Conservation (phyloP, 1,140 invertebrate genomes). For the Lasioglossum albipes region DNA sequence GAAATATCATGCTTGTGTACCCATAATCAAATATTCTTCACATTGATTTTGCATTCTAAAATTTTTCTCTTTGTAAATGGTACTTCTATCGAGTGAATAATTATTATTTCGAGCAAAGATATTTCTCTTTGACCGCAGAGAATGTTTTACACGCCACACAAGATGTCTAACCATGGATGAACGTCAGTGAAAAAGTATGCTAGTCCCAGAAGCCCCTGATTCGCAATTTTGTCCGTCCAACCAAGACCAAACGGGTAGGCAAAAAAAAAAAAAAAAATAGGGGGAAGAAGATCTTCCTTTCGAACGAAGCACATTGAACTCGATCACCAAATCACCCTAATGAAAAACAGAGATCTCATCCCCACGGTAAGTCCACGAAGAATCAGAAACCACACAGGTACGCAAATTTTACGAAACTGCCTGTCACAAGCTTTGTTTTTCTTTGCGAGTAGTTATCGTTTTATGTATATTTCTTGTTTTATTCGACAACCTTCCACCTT, state of each 20-base stretch:
- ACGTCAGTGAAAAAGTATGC: slow-evolving; percentile 58
- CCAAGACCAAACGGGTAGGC: slow-evolving; percentile 56
- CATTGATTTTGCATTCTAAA: too few species aligned
- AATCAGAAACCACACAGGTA: slow-evolving; percentile 33
- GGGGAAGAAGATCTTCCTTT: slow-evolving; percentile 23
- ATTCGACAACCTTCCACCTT: slow-evolving; percentile 17
- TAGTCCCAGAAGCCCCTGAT: slow-evolving; percentile 69
- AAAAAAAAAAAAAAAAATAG: not conserved
- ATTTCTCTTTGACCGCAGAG: slow-evolving; percentile 31
- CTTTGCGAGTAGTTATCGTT: slow-evolving; percentile 38
- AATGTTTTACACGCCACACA: not conserved
- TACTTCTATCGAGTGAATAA: too few species aligned
- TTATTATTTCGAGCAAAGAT: not conserved
- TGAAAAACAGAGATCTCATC: slow-evolving; percentile 37
- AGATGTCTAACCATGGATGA: slow-evolving; percentile 41
- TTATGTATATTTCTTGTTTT: not conserved
- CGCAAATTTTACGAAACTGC: slow-evolving; percentile 20
- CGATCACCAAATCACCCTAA: slow-evolving; percentile 52
- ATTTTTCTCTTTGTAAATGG: too few species aligned
- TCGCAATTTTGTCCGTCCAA: slow-evolving; percentile 59
- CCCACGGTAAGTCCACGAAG: slow-evolving; percentile 36
- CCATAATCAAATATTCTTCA: too few species aligned
- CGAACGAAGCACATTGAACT: slow-evolving; percentile 57
- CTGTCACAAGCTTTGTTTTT: slow-evolving; percentile 76
- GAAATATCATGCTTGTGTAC: slow-evolving; percentile 2